Conservation (phyloP, 2,797 vertebrate genomes). For the Coluber constrictor region DNA sequence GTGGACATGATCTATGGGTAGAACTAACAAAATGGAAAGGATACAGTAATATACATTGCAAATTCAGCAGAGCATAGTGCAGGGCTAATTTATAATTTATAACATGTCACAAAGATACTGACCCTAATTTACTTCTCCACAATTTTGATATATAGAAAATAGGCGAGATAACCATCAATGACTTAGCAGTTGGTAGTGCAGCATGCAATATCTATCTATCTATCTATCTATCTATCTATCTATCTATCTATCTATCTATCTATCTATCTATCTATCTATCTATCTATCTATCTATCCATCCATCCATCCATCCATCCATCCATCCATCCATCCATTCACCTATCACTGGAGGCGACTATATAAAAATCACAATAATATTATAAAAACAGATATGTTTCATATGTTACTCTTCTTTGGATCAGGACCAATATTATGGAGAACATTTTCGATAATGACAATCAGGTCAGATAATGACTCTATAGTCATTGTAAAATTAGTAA, state of each 20-base stretch:
- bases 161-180: slow-evolving; percentile 24
- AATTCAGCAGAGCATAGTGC: not conserved
- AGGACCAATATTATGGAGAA: not conserved
- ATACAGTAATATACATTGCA: not conserved
- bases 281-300: no score
- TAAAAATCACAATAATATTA: not conserved
- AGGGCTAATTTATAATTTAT: not conserved
- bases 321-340: no score
- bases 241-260: no score
- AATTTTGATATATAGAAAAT: not conserved
- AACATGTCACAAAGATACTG: slow-evolving; percentile 12
- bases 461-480: not conserved
- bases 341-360: not conserved
- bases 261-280: not conserved
- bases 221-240: not conserved
- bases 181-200: slow-evolving; percentile 6
- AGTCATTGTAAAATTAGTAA: not conserved
- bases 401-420: not conserved
- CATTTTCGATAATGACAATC: not conserved
- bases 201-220: not conserved
- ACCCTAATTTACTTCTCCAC: not conserved
- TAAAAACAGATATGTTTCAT: not conserved
- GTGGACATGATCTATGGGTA: not conserved
- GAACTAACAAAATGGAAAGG: not conserved
- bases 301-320: no score